Base-by-base conservation (phyloP, 2,888 invertebrate species). In the Pyrgus malvae region DNA sequence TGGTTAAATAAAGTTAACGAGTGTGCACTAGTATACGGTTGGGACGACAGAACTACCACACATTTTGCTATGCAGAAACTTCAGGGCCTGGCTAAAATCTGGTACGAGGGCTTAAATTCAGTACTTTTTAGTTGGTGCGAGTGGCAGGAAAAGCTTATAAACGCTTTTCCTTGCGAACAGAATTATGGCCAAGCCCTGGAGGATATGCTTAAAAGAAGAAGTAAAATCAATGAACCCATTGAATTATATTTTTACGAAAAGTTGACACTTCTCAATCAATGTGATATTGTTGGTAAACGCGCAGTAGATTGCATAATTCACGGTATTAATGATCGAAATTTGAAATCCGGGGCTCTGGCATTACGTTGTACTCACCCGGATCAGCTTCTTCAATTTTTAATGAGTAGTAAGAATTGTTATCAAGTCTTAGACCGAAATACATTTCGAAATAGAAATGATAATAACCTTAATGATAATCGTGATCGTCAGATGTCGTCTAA, bases 301-400 rank as follows among this genome's bases (percentile, higher is more conserved):
- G 29, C 29, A n/a, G 29, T 29, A 6, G 29, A 29, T 11, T 29
- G 29, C 29, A 29, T 29, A 11, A 11, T 29, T 29, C 29, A 29
- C 29, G 29, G 29, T 11, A 29, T 29, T 11, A 29, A 11, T 3
- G 29, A 29, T 11, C 29, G 29, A 11, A 29, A n/a, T 3, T 11
- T 21, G 23, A 40, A 40, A 23, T 40, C 40, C n/a, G 41, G 59
- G 1, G 59, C 57, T 7, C 37, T 53, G 40, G 49, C 61, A n/a
- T 38, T 61, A 21, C 61, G 60, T 37, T 56, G 58, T 12, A 33
- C 42, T 11, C 19, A 35, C 14, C 59, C 55, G 8, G 58, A 58
- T n/a, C 55, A 62, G 41, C 23, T 62, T 5, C 45, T 61, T 25
- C 53, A 59, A 35, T 45, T 45, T 33, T 21, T 45, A 19, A 31